Base-by-base conservation (phyloP, 2,888 invertebrate genomes). In the Melanostoma mellinum region DNA sequence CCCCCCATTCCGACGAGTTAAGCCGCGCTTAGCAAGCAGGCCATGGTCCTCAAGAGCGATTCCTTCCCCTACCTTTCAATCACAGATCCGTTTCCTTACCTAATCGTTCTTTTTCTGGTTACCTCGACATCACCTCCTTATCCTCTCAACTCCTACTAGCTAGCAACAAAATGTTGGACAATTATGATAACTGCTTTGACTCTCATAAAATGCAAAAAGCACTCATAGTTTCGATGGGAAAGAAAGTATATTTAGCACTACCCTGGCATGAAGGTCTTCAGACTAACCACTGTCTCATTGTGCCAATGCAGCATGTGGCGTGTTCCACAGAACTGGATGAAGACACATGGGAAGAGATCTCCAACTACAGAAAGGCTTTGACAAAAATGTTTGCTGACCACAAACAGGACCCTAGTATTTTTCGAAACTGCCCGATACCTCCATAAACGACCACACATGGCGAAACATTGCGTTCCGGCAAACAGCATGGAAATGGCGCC, bases 321-420 rank as follows among this genome's bases (percentile, higher is more conserved):
- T 96, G 97, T 89, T 94, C 95, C 44, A 97, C 97, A 0, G 94
- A 95, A 85, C 89, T 98, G 48, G 99, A 99, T 92, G 99, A 99
- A 92, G 97, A 99, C 92, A 95, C 97, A 56, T 99, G 97, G 97
- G 93, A 94, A 76, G 98, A 98, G 92, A 93, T 99, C 78, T 93
- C 94, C 92, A 88, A 88, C 20, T 96, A 96, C 88, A 94, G 97
- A 61, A 96, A 94, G 91, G 94, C 95, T 0, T 90, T 99, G 6
- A 95, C 95, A 0, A 93, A 93, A 76, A 95, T 98, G 94, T 99
- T 96, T 91, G 92, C 92, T 42, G 92, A 93, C 0, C 93, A 94
- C 87, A 93, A 94, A 63, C 93, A 95, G 89, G 97, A 97, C n/a
- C 92, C 94, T 96, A 5, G 93, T 99, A 2, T 98, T 99, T 90